phyloP scores from a whole-genome alignment of 2,113 vertebrate species.

The Albula glossodonta region DNA sequence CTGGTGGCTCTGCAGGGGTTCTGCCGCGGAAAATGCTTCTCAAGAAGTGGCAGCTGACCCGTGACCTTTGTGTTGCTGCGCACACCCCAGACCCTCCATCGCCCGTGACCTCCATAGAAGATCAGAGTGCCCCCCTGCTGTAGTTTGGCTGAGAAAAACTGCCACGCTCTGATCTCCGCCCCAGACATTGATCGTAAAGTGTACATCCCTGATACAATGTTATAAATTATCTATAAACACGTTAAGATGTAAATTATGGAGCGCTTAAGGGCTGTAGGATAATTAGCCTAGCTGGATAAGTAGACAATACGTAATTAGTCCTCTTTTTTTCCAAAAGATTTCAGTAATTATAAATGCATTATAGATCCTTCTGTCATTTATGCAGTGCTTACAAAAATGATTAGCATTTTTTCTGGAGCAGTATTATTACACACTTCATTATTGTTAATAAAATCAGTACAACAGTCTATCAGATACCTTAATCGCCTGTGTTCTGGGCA shows the following conservation, averaged over 20 bases:
- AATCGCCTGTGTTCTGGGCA: background rate
- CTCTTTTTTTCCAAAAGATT: slow-evolving; percentile 18
- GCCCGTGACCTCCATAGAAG: background rate
- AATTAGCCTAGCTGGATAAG: slow-evolving; percentile 21
- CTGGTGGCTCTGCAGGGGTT: slow-evolving; percentile 25
- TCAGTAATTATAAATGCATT: slow-evolving; percentile 14
- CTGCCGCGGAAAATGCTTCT: background rate
- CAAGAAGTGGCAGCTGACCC: background rate
- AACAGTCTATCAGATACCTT: slow-evolving; percentile 1
- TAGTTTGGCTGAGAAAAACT: background rate
- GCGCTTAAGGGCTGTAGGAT: slow-evolving; percentile 15
- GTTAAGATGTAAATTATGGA: slow-evolving; percentile 17
- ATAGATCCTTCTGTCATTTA: slow-evolving; percentile 17
- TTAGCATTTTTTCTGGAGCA: background rate
- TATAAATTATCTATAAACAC: slow-evolving; percentile 30
- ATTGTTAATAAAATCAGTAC: background rate
- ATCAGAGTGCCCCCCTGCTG: background rate
- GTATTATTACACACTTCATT: background rate
- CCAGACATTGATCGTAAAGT: slow-evolving; percentile 3
- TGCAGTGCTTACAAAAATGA: background rate
- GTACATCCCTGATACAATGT: background rate
- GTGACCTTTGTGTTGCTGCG: background rate
- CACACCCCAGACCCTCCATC: background rate
- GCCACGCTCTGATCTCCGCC: slow-evolving; percentile 10
- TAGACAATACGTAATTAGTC: slow-evolving; percentile 1